Evolutionary conservation across 2,888 invertebrate genomes (phyloP).

Genomic region (Leptinotarsa rubiginosa): DNA sequence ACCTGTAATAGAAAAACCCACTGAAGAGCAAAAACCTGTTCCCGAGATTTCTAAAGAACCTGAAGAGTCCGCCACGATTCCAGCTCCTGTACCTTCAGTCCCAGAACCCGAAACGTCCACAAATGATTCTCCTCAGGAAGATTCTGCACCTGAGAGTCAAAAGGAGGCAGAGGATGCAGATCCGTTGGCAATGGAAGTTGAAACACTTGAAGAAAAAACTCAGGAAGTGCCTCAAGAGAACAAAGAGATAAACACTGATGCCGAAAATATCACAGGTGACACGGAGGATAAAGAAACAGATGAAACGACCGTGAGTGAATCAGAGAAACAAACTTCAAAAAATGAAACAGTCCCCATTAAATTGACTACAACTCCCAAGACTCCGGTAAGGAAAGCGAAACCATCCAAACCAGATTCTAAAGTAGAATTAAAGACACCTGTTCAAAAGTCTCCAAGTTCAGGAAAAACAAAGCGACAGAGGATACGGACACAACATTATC

Average conservation of each 20-base stretch:
- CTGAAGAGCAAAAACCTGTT: neutral
- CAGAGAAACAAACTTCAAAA: constrained; percentile 59
- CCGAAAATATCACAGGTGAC: neutral
- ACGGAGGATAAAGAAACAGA: neutral
- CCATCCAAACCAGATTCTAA: constrained; percentile 63
- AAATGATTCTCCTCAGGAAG: neutral
- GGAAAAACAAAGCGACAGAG: constrained; percentile 69
- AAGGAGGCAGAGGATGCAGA: constrained; percentile 31
- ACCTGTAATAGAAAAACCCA: constrained; percentile 1
- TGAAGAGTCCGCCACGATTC: neutral
- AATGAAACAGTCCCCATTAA: constrained; percentile 66
- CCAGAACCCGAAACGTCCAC: neutral
- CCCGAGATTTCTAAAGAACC: neutral
- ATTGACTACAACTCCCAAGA: constrained; percentile 70
- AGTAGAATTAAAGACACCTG: constrained; percentile 53
- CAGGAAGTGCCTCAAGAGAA: constrained; percentile 25
- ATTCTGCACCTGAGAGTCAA: constrained; percentile 10
- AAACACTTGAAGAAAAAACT: constrained; percentile 31
- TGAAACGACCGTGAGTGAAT: constrained; percentile 26
- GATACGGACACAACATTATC: constrained; percentile 82
- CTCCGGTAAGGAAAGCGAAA: constrained; percentile 69
- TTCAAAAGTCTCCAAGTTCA: constrained; percentile 61
- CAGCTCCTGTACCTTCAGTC: constrained; percentile 38
- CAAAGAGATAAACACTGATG: constrained; percentile 20
- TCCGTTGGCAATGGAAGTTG: constrained; percentile 37